Evolutionary conservation across 2,797 vertebrate species (phyloP), one percentile per base, ranked within the genome.

Genomic region (Urophycis tenuis): DNA sequence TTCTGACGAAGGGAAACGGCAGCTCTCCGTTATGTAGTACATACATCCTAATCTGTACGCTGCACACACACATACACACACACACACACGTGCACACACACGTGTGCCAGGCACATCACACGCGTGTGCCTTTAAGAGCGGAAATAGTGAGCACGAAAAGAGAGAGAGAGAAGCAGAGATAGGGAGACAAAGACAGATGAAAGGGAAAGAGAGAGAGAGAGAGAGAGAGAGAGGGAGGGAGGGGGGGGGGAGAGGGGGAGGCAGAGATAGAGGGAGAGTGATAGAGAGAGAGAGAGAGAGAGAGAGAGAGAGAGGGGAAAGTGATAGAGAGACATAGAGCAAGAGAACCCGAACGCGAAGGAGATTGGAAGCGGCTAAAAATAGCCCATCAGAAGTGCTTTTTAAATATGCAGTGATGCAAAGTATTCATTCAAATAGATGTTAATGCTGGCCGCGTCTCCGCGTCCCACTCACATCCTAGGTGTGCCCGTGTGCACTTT

Each of bases 371-470:
- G 83, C 78, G 81, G 83, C 91, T 92, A 92, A 93, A 94, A 93
- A 93, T 93, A 93, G 90, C 90, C 86, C 83, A 12, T 89, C 85
- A 87, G 87, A 90, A 91, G 87, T 87, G 85, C 84, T 88, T 92
- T 91, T 92, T 84, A 87, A 89, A 91, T 91, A 87, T 86, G 89
- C 91, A 87, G 77, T 34, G 17, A 53, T 53, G 49, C 49, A 53
- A 53, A 53, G 49, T 53, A 5, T 53, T 53, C 19, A 8, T 53
- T 53, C 49, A n/a, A 6, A 91, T 85, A 85, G 82, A 82, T 72
- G 77, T 81, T 85, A 83, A 84, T 79, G 86, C 85, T 67, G 72
- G 82, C 83, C 82, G 80, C 81, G 81, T 34, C 78, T 35, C 72
- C 77, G n/a, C 45, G 76, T 41, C 76, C 36, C 25, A n/a, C 53